Evolutionary conservation across 2,888 invertebrate genomes (phyloP).

Genomic region (Tetragonisca angustula): DNA sequence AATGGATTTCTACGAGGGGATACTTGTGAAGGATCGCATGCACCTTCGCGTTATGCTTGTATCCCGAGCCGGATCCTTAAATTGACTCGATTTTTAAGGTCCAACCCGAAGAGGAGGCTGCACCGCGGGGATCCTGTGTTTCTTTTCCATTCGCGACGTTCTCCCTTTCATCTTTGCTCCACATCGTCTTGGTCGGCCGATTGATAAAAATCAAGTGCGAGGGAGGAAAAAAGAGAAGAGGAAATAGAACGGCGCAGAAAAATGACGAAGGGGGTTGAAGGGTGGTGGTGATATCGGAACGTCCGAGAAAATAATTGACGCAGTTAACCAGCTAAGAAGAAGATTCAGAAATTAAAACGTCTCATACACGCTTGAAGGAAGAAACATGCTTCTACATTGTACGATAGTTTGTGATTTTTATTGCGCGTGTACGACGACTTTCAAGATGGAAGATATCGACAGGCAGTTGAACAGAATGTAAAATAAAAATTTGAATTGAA

Average conservation of each 20-base stretch:
- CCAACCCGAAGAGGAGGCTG: slow-evolving; percentile 72
- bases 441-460: background rate
- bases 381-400: background rate
- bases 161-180: slow-evolving; percentile 76
- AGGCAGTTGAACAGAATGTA: background rate
- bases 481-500: too few relatives aligned
- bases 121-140: slow-evolving; percentile 81
- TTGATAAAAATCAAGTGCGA: slow-evolving; percentile 66
- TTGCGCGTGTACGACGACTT: background rate
- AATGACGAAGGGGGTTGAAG: slow-evolving; percentile 2
- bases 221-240: background rate
- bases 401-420: background rate
- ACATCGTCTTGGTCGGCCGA: slow-evolving; percentile 60
- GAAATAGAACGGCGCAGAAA: background rate
- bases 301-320: slow-evolving; percentile 25
- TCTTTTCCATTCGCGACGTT: slow-evolving; percentile 79
- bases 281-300: slow-evolving; percentile 35
- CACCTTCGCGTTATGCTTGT: slow-evolving; percentile 62
- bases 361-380: background rate
- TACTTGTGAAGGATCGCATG: slow-evolving; percentile 70
- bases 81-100: slow-evolving; percentile 80
- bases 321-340: background rate
- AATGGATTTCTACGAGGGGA: slow-evolving; percentile 69
- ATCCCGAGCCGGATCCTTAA: slow-evolving; percentile 76
- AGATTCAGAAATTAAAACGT: background rate